Evolutionary conservation across 2,113 vertebrate genomes (phyloP).

Genomic region (Myiozetetes cayanensis): DNA sequence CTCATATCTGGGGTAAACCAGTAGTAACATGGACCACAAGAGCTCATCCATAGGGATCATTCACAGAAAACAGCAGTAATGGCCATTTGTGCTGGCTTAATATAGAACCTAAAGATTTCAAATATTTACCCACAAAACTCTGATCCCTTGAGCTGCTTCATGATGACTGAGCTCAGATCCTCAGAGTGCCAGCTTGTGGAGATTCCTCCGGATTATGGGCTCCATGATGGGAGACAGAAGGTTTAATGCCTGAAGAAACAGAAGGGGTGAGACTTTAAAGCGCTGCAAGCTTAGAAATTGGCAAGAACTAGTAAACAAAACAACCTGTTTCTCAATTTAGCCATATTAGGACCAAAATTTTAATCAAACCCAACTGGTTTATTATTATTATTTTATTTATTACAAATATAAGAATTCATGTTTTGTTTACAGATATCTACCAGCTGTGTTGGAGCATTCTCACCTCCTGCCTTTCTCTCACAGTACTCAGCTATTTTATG

Average conservation of each 20-base stretch:
- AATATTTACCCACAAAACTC: neutral
- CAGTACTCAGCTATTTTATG: neutral
- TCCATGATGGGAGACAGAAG: neutral
- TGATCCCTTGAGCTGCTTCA: neutral
- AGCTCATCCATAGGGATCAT: neutral
- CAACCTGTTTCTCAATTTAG: neutral
- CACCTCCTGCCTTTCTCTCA: neutral
- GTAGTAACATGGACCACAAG: neutral
- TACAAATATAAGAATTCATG: neutral
- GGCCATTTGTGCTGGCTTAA: neutral
- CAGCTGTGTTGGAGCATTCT: neutral
- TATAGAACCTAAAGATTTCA: neutral
- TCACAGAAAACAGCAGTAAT: neutral
- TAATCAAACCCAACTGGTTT: neutral
- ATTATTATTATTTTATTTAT: neutral
- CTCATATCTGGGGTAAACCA: neutral
- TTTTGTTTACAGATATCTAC: neutral
- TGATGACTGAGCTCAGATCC: neutral
- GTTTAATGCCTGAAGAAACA: neutral
- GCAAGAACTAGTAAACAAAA: neutral
- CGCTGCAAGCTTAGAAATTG: neutral
- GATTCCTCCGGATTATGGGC: neutral
- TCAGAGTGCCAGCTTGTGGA: neutral
- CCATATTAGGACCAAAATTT: neutral
- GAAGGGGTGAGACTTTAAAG: neutral